Evolutionary conservation across 2,888 invertebrate genomes (phyloP), one percentile per base, ranked within the genome.

Genomic region (Philhelius pedissequus): DNA sequence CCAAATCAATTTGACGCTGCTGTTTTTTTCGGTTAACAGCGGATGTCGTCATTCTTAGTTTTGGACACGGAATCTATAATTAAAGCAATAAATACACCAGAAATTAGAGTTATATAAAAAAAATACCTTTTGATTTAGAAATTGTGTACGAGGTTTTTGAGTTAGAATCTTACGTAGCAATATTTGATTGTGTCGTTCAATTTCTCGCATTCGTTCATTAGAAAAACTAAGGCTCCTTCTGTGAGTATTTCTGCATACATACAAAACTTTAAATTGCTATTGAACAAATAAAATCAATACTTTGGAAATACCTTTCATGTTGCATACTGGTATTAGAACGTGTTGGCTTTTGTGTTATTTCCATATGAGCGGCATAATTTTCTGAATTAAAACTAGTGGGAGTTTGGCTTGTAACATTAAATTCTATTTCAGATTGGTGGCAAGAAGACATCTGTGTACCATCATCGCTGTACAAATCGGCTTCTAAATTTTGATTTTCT

Each of bases 141-240:
- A 70, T 45, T 79, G 78, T 32, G 83, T 64, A 18, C 86, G 84
- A 8, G 90, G 89, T 75, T 90, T 90, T 32, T 91, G 93, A 62
- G 92, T 92, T 71, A 94, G 88, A 84, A 94, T 94, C 90, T 94
- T 94, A 43, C 92, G 91, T 9, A 94, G 88, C 3, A 94, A 89
- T 9, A 94, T 94, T 86, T 93, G 92, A 88, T 94, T 94, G 87
- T 94, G 93, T 1, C 94, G 91, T 86, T 94, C 94, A 15, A 94
- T 94, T 87, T 94, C 94, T 0, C 94, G 91, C 64, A 94, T 90
- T 4, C 93, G 91, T n/a, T 93, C 93, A 88, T 94, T 94, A 0
- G 93, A 90, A 87, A 94, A 94, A 11, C 94, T 91, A 4, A 86
- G 86, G 54, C 84, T 88, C 56, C 60, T 86, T 43, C 82, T 73